These are phyloP conservation scores for Herpetotheres cachinnans DNA, from an alignment of 2,113 vertebrate genomes.

Conservation along the genomic window DNA sequence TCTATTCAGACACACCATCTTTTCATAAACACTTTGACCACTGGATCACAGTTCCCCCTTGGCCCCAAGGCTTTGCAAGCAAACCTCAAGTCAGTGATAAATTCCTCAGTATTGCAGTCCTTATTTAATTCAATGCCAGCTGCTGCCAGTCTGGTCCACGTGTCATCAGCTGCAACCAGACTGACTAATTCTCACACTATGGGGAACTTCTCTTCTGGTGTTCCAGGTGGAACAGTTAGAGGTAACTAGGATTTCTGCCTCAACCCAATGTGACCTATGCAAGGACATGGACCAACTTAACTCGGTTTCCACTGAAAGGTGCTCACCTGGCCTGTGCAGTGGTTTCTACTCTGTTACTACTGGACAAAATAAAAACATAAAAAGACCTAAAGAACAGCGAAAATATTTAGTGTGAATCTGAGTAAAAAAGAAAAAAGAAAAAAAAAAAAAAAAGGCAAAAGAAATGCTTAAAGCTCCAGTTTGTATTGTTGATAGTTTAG, in stretches of 20 bases:
- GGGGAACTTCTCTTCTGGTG: slow-evolving; percentile 89
- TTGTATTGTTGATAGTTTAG: slow-evolving; percentile 91
- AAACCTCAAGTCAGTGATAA: slow-evolving; percentile 77
- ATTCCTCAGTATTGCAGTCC: slow-evolving; percentile 88
- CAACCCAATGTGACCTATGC: slow-evolving; percentile 93
- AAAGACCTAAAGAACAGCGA: slow-evolving; percentile 66
- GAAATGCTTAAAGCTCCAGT: slow-evolving; percentile 76
- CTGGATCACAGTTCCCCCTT: slow-evolving; percentile 84
- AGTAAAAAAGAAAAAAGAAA: neutral
- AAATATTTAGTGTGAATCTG: slow-evolving; percentile 93
- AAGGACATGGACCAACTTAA: slow-evolving; percentile 90
- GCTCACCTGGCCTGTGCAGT: slow-evolving; percentile 77
- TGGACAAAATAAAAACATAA: slow-evolving; percentile 51
- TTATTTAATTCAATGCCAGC: slow-evolving; percentile 85
- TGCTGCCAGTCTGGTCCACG: slow-evolving; percentile 82
- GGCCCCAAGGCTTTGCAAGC: slow-evolving; percentile 79
- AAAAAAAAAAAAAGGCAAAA: slow-evolving; percentile 3
- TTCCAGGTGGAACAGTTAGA: slow-evolving; percentile 94
- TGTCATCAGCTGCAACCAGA: slow-evolving; percentile 80
- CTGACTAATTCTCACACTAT: slow-evolving; percentile 92
- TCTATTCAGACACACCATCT: slow-evolving; percentile 78
- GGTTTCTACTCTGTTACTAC: slow-evolving; percentile 69
- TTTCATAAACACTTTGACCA: slow-evolving; percentile 77
- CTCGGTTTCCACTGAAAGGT: slow-evolving; percentile 83
- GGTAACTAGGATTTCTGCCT: slow-evolving; percentile 99